phyloP scores from a whole-genome alignment of 2,888 invertebrate species.

The Drosophila testacea region DNA sequence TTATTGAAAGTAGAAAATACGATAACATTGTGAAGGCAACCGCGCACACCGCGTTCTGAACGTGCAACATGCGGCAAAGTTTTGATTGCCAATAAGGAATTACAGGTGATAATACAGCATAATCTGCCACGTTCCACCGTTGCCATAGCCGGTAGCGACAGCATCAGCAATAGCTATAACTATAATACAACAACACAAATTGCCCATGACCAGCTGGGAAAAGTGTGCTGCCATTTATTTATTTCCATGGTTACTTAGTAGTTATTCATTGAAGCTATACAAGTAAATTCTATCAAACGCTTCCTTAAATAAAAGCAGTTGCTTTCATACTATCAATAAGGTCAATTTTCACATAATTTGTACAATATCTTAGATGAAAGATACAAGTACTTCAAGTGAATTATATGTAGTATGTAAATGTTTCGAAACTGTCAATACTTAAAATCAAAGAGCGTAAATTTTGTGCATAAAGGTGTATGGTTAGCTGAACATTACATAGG shows the following conservation, averaged over 20 bases:
- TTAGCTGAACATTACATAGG: constrained; percentile 1
- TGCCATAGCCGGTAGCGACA: constrained; percentile 3
- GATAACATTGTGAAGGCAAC: constrained; percentile 49
- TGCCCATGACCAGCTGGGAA: constrained; percentile 17
- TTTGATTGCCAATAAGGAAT: constrained; percentile 83
- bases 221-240: constrained; percentile 40
- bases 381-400: too few relatives aligned
- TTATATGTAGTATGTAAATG: too few relatives aligned
- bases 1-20: constrained; percentile 76
- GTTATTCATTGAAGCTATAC: too few relatives aligned
- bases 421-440: neutral
- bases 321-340: too few relatives aligned
- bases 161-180: constrained; percentile 17
- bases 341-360: too few relatives aligned
- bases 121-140: constrained; percentile 74
- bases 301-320: too few relatives aligned
- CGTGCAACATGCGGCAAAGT: constrained; percentile 61
- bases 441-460: neutral
- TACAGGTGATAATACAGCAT: constrained; percentile 83
- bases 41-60: constrained; percentile 22
- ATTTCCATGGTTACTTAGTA: neutral
- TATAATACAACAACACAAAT: constrained; percentile 13
- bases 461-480: constrained; percentile 6
- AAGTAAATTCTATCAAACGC: too few relatives aligned
- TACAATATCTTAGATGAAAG: too few relatives aligned